Evolutionary conservation across 2,797 vertebrate genomes (phyloP).

Genomic region (Artibeus lituratus): DNA sequence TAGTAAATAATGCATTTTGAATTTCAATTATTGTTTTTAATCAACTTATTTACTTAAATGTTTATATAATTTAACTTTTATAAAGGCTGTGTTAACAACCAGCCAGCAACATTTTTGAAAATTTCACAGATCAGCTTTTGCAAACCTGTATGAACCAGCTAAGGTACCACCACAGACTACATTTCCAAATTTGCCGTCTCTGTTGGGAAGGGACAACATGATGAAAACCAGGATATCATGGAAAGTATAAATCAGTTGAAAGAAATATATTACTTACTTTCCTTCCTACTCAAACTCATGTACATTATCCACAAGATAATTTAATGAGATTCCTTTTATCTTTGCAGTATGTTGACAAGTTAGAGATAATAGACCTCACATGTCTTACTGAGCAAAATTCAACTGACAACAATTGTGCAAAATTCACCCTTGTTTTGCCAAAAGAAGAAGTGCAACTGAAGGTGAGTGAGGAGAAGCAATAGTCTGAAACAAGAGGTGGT

Average conservation of each 20-base stretch:
- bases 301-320: neutral
- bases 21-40: neutral
- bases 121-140: neutral
- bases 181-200: neutral
- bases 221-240: neutral
- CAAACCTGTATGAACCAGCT: neutral
- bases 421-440: constrained; percentile 74
- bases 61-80: constrained; percentile 28
- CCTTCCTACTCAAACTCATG: neutral
- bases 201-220: neutral
- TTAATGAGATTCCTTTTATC: constrained; percentile 29
- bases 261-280: neutral
- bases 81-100: neutral
- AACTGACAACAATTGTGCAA: constrained; percentile 62
- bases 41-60: neutral
- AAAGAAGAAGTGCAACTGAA: constrained; percentile 79
- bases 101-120: constrained; percentile 5
- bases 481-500: neutral
- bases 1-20: constrained; percentile 14
- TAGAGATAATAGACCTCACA: constrained; percentile 73
- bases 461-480: constrained; percentile 66
- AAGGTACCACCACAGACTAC: neutral
- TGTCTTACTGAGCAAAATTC: constrained; percentile 56
- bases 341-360: constrained; percentile 75
- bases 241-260: neutral